These are phyloP conservation scores for Brotogeris chrysoptera DNA, from an alignment of 2,797 vertebrate species.

Conservation along the genomic window DNA sequence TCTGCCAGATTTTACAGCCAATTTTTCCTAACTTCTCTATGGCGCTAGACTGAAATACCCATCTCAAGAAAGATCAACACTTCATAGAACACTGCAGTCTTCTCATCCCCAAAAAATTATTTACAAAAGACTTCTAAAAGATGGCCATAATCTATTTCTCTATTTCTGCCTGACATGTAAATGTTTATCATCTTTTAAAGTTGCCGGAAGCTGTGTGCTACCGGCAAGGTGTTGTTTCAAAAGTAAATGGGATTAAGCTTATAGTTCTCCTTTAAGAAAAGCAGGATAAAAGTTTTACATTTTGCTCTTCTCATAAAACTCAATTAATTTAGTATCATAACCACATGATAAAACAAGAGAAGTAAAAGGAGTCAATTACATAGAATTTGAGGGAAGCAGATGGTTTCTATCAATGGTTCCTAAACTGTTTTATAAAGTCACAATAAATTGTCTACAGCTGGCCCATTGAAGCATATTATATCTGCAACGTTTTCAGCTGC, in stretches of 20 bases:
- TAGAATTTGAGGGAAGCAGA: conserved; percentile 48
- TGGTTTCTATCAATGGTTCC: conserved; percentile 62
- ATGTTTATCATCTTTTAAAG: background rate
- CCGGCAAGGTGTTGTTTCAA: background rate
- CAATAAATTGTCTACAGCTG: conserved; percentile 68
- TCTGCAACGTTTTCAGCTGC: conserved; percentile 41
- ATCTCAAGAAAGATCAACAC: background rate
- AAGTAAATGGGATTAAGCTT: background rate
- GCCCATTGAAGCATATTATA: conserved; percentile 49
- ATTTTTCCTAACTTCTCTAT: background rate
- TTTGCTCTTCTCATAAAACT: background rate
- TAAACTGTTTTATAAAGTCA: conserved; percentile 64
- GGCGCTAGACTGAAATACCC: background rate
- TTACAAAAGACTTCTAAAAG: background rate
- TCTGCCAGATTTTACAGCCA: background rate
- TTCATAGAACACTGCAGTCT: background rate
- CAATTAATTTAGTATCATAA: conserved; percentile 18
- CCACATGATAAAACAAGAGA: conserved; percentile 36
- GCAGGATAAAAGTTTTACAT: background rate
- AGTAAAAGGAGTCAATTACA: conserved; percentile 55
- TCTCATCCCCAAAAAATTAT: background rate
- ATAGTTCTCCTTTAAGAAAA: background rate
- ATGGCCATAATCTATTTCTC: background rate
- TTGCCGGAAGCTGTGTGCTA: background rate
- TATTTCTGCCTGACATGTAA: background rate